These are phyloP conservation scores for Manis crassicaudata DNA, from an alignment of 2,797 vertebrate species.

Conservation along the genomic window DNA sequence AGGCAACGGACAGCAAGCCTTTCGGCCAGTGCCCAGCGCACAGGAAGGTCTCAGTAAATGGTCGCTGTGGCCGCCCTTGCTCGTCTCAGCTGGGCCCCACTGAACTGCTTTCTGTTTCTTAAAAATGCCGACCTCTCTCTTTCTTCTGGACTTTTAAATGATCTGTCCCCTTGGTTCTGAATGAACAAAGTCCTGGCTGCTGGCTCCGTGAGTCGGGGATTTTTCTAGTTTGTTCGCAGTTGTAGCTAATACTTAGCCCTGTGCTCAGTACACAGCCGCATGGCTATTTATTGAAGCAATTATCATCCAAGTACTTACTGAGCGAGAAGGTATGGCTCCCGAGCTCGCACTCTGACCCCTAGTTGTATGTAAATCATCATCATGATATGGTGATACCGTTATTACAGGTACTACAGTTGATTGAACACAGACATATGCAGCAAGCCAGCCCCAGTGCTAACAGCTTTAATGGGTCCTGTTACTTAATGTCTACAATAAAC, in stretches of 20 bases:
- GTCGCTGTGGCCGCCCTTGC: not conserved
- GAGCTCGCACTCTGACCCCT: not conserved
- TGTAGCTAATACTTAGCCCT: no score
- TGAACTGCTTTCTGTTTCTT: not conserved
- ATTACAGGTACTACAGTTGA: accelerated
- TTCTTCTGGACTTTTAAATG: not conserved
- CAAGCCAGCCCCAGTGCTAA: not conserved
- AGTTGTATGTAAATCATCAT: accelerated
- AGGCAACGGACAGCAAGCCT: not conserved
- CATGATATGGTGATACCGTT: no score
- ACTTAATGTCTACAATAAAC: no score
- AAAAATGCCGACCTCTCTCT: not conserved
- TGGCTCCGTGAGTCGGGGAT: accelerated
- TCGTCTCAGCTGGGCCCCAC: not conserved
- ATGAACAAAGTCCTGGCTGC: not conserved
- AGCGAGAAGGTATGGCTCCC: no score
- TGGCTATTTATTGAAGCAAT: not conserved
- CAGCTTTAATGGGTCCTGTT: not conserved
- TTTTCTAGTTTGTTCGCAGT: not conserved
- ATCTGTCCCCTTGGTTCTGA: not conserved
- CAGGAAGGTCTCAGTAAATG: not conserved
- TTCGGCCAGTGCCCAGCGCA: accelerated
- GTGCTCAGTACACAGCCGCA: not conserved
- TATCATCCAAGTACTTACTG: not conserved
- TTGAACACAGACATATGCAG: accelerated